A percentile compares a stretch with the other conserved stretches of the same genome.
Conservation (phyloP, 2,888 invertebrate genomes). For the Leptura quadrifasciata region DNA sequence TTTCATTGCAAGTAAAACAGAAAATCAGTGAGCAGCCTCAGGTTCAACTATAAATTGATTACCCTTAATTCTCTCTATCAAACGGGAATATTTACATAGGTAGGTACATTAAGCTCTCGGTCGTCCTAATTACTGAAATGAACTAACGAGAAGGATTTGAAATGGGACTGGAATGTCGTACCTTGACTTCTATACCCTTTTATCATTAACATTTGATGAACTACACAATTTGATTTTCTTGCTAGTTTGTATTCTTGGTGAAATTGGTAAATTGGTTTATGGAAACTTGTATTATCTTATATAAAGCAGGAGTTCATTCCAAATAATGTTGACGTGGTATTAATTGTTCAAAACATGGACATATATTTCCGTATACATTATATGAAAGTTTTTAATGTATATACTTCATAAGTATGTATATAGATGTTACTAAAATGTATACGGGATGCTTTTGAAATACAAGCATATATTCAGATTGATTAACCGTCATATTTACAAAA, state of each 20-base stretch:
- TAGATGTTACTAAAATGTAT: too few relatives aligned
- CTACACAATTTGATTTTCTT: not conserved
- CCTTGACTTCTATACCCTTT: conserved; percentile 2
- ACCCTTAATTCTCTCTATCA: conserved; percentile 15
- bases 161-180: not conserved
- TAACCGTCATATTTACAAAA: too few relatives aligned
- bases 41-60: conserved; percentile 34
- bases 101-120: conserved; percentile 6
- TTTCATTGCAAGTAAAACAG: not conserved
- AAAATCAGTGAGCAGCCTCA: conserved; percentile 3
- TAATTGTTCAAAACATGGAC: not conserved
- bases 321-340: not conserved
- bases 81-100: conserved; percentile 27
- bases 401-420: too few relatives aligned
- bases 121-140: conserved; percentile 5
- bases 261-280: not conserved
- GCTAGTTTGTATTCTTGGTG: not conserved
- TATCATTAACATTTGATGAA: not conserved
- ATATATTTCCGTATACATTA: too few relatives aligned
- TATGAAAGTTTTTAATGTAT: too few relatives aligned
- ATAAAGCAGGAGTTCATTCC: not conserved
- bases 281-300: not conserved
- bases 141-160: conserved; percentile 11
- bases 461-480: too few relatives aligned
- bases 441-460: too few relatives aligned